A percentile compares a stretch with the other conserved stretches of the same genome.
Conservation (phyloP, 2,113 vertebrate genomes). For the Protobothrops mucrosquamatus region DNA sequence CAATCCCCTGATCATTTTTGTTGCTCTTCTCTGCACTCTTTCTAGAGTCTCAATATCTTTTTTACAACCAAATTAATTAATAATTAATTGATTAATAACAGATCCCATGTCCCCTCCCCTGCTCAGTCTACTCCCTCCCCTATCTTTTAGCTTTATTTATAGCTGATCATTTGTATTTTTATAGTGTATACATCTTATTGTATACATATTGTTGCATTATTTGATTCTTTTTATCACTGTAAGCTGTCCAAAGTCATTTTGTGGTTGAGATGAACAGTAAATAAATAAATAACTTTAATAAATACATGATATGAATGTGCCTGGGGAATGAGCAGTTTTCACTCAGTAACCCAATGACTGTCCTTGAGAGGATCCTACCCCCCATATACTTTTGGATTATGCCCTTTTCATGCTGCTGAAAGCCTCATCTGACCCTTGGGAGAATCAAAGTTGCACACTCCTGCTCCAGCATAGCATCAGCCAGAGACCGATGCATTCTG, state of each 20-base stretch:
- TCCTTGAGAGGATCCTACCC: neutral
- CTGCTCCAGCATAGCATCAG: slow-evolving; percentile 42
- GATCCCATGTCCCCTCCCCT: neutral
- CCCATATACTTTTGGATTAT: neutral
- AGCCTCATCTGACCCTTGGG: neutral
- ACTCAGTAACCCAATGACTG: neutral
- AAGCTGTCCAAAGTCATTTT: neutral
- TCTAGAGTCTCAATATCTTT: too few species aligned
- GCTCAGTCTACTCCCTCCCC: neutral
- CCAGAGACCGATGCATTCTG: neutral
- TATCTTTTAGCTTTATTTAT: neutral
- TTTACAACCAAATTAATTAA: too few species aligned
- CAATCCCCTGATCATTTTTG: too few species aligned
- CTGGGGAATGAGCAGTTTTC: neutral
- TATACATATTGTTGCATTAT: neutral
- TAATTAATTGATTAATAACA: neutral
- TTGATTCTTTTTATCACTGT: neutral
- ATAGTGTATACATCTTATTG: neutral
- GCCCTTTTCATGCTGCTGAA: neutral
- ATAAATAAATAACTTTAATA: neutral
- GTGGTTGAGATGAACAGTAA: neutral
- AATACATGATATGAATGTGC: neutral
- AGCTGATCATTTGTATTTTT: neutral
- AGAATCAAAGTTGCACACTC: neutral
- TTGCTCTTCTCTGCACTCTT: too few species aligned